These are phyloP conservation scores for Poicephalus meyeri DNA, from an alignment of 2,113 vertebrate species.

Conservation along the genomic window DNA sequence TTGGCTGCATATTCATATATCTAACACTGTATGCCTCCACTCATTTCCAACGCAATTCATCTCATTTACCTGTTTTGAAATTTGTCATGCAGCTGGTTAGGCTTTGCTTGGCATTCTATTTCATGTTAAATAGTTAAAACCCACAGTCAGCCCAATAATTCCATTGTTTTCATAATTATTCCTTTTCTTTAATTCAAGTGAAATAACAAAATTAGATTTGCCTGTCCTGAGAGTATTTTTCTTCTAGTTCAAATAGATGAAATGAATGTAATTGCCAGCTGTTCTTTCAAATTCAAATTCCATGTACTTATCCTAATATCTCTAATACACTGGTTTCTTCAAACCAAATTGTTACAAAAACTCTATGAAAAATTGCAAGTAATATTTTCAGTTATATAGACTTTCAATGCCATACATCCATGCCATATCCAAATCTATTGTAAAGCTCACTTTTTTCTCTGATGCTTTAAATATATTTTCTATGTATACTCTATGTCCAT, in stretches of 20 bases:
- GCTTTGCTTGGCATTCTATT: neutral
- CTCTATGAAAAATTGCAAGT: neutral
- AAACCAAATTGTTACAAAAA: neutral
- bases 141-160: neutral
- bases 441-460: rapidly evolving
- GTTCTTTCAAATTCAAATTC: neutral
- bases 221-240: neutral
- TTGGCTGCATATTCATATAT: neutral
- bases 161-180: neutral
- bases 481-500: too few species aligned
- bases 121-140: neutral
- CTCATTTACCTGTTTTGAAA: neutral
- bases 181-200: neutral
- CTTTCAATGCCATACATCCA: neutral
- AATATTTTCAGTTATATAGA: neutral
- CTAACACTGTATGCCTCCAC: neutral
- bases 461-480: neutral
- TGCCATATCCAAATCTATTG: neutral
- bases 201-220: neutral
- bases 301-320: neutral
- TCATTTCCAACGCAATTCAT: neutral
- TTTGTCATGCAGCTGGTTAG: neutral
- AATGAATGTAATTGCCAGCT: neutral
- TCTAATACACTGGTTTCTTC: neutral
- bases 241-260: neutral